phyloP scores from a whole-genome alignment of 2,113 vertebrate species.

The Platysteira castanea region DNA sequence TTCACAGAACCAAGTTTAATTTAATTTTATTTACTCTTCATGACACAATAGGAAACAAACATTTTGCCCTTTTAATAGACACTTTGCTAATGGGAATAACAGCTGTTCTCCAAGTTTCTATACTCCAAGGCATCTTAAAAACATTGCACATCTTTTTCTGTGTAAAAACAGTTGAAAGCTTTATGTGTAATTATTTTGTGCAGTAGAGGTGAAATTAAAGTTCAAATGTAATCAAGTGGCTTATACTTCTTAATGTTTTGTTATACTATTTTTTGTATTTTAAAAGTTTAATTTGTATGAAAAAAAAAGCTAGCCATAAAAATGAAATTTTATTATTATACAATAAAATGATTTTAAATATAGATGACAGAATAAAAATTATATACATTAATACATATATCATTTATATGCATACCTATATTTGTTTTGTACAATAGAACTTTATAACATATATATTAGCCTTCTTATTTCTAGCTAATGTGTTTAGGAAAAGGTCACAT shows the following conservation, averaged over 20 bases:
- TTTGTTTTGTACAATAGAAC: neutral
- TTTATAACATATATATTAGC: neutral
- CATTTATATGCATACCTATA: neutral
- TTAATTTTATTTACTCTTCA: neutral
- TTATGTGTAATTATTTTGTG: neutral
- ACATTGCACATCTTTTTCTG: neutral
- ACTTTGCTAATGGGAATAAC: neutral
- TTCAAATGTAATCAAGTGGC: neutral
- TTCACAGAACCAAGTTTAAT: neutral
- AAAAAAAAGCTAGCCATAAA: neutral
- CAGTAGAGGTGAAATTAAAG: neutral
- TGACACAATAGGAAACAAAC: neutral
- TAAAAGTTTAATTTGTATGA: neutral
- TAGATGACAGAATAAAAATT: neutral
- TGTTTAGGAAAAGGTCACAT: neutral
- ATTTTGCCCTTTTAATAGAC: neutral
- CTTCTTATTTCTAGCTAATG: neutral
- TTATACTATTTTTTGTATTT: neutral
- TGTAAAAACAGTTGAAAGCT: neutral
- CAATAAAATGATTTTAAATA: neutral
- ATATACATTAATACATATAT: neutral
- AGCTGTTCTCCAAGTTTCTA: neutral
- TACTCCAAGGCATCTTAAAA: neutral
- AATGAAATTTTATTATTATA: neutral
- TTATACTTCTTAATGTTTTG: neutral